These are phyloP conservation scores for Monarcha castaneiventris DNA, from an alignment of 2,113 vertebrate species.

Conservation along the genomic window DNA sequence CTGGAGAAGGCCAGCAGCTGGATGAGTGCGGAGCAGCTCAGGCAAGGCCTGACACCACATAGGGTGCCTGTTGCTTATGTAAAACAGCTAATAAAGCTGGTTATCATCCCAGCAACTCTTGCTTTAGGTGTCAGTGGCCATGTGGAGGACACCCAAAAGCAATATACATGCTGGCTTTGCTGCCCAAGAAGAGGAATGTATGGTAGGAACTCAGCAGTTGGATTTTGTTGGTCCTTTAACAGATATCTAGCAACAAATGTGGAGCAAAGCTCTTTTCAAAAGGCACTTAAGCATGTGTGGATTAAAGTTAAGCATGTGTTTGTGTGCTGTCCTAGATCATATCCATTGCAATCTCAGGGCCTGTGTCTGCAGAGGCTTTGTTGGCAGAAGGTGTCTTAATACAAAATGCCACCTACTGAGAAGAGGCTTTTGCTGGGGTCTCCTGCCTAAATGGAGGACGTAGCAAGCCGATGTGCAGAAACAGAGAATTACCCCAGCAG, in stretches of 20 bases:
- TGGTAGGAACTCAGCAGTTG: neutral
- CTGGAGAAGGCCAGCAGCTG: neutral
- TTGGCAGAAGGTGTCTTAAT: neutral
- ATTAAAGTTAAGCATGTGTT: conserved; percentile 42
- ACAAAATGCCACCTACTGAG: conserved; percentile 11
- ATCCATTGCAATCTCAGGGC: neutral
- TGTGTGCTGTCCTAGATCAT: neutral
- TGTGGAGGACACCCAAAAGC: neutral
- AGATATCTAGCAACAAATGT: neutral
- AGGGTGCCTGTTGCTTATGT: neutral
- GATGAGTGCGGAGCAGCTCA: neutral
- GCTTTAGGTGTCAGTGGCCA: conserved; percentile 13
- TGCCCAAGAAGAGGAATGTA: neutral
- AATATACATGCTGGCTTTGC: neutral
- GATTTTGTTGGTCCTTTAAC: neutral
- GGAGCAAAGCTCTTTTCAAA: conserved; percentile 19
- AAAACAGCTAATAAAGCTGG: conserved; percentile 9
- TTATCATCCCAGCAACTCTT: conserved; percentile 16
- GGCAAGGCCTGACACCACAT: neutral
- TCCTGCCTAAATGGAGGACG: neutral
- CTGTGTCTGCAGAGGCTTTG: neutral
- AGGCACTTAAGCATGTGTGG: neutral
- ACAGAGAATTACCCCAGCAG: neutral
- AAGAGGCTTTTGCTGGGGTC: neutral
- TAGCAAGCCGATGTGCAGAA: neutral